These are phyloP conservation scores for Microchrysa polita DNA, from an alignment of 2,888 invertebrate species.

Conservation along the genomic window DNA sequence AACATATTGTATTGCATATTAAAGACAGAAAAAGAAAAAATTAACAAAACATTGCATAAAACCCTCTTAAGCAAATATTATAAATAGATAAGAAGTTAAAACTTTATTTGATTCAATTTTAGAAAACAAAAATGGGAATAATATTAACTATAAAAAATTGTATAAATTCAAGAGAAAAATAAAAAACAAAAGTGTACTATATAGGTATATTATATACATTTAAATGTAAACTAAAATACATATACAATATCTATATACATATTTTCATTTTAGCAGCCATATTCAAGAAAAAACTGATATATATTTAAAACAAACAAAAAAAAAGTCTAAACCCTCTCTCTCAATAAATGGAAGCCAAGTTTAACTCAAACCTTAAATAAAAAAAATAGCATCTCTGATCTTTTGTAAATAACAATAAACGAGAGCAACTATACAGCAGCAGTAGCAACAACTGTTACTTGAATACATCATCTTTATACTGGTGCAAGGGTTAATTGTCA, in stretches of 20 bases:
- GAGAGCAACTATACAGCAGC: background rate
- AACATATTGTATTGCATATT: background rate
- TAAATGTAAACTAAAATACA: conserved; percentile 22
- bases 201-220: conserved; percentile 37
- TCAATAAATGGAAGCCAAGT: too few relatives aligned
- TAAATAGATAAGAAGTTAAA: conserved; percentile 30
- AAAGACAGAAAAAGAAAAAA: background rate
- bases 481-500: background rate
- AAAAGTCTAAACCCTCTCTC: conserved; percentile 4
- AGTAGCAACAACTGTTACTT: background rate
- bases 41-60: conserved; percentile 23
- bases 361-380: too few relatives aligned
- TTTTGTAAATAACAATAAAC: conserved; percentile 30
- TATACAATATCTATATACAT: conserved; percentile 10
- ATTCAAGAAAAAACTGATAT: conserved; percentile 9
- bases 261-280: conserved; percentile 28
- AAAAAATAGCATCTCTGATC: conserved; percentile 1
- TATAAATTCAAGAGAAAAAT: conserved; percentile 15
- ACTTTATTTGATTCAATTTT: conserved; percentile 7
- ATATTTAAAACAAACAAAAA: background rate
- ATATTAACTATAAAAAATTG: conserved; percentile 36
- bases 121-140: background rate
- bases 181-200: conserved; percentile 25
- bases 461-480: background rate
- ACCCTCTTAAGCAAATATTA: conserved; percentile 24